A percentile compares a stretch with the other conserved stretches of the same genome.
phyloP scores from a whole-genome alignment of 2,797 vertebrate genomes.

The Ceryle rudis region DNA sequence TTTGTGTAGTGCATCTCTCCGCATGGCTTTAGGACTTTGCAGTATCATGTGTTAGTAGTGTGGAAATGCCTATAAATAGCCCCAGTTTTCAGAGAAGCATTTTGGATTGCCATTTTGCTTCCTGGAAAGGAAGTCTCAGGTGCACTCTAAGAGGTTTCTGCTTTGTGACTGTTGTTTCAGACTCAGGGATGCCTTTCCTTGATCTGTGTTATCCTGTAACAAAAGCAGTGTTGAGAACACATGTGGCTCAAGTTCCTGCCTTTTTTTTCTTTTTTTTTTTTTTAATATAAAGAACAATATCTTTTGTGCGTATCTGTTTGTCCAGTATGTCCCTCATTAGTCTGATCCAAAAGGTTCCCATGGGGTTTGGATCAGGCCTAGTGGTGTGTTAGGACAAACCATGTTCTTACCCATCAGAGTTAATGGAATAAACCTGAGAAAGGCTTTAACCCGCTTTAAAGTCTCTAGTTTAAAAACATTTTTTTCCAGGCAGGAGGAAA shows the following conservation, averaged over 20 bases:
- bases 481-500: neutral
- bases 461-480: neutral
- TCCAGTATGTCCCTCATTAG: neutral
- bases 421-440: neutral
- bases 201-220: neutral
- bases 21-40: neutral
- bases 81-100: neutral
- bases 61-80: neutral
- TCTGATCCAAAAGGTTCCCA: neutral
- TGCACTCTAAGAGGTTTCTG: neutral
- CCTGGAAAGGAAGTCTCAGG: neutral
- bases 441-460: neutral
- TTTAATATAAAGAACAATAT: neutral
- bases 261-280: neutral
- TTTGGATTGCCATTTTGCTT: neutral
- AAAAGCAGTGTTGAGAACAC: neutral
- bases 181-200: neutral
- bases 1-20: neutral
- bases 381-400: neutral
- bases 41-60: neutral
- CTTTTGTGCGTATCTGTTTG: neutral
- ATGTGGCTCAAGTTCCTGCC: fast-evolving
- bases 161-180: neutral
- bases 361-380: neutral
- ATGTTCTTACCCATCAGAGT: neutral